Base-by-base conservation (phyloP, 2,113 vertebrate genomes). In the Elephantulus edwardii region DNA sequence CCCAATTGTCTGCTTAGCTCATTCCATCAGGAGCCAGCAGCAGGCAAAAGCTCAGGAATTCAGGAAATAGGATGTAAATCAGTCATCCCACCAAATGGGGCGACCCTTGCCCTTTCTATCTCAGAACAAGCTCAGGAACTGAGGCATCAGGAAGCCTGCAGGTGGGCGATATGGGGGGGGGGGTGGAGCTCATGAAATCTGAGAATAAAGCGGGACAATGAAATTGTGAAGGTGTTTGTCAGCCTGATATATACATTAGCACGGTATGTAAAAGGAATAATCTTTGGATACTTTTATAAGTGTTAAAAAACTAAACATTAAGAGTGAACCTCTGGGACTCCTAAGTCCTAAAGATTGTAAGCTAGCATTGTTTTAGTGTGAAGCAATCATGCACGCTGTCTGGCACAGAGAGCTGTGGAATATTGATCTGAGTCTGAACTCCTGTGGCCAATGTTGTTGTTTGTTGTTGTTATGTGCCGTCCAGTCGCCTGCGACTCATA, bases 121-220 rank as follows among this genome's bases (percentile, higher is more conserved):
- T 83, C 75, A 66, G 42, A 90, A 33, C 48, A 60, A 84, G 42
- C 46, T 30, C 88, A 88, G 94, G 93, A 94, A 92, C 85, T 74
- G 76, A 60, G 81, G 35, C 44, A 40, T 19, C 78, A 3, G 0
- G 24, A 64, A 26, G 33, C n/a, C 68, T 30, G 62, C 58, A 76
- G 88, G 75, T 82, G 91, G 74, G 26, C 62, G 75, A 83, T 66
- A 62, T 58, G 30, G 3, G 0, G 35, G 66, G 22, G 60, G 66
- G 30, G 3, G 0, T 38, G 66, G 22, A 60, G 33, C 1, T 30
- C 22, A 56, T 10, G 20, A 68, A 62, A 66, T 52, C 6, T 30
- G 48, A 66, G 78, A 78, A 66, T 60, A 80, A 84, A 56, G 60
- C 44, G 66, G 20, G 58, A 28, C 40, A 68, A 26, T 5, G 13